These are phyloP conservation scores for Chitala chitala DNA, from an alignment of 2,113 vertebrate genomes.

Conservation along the genomic window DNA sequence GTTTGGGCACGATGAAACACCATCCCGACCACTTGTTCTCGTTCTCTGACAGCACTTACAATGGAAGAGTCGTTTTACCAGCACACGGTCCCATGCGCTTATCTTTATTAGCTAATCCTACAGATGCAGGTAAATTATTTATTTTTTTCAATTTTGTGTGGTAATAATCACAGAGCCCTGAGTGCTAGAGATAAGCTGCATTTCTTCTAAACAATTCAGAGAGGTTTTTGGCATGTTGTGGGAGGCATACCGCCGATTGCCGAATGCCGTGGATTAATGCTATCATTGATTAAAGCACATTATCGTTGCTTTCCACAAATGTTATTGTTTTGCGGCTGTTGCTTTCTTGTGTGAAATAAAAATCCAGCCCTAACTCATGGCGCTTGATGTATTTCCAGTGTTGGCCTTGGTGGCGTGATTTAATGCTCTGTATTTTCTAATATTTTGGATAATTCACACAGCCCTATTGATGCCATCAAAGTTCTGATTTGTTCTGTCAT, in stretches of 20 bases:
- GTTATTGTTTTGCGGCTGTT: conserved; percentile 19
- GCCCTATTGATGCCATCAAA: too few species aligned
- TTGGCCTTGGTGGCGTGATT: neutral
- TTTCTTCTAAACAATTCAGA: conserved; percentile 33
- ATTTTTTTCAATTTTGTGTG: conserved; percentile 48
- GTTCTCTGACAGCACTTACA: neutral
- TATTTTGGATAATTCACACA: neutral
- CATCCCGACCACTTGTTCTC: neutral
- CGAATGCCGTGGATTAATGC: conserved; percentile 40
- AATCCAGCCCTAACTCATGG: neutral
- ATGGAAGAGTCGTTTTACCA: neutral
- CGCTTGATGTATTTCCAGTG: neutral
- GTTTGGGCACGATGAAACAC: too few species aligned
- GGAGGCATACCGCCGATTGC: conserved; percentile 29
- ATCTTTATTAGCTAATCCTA: conserved; percentile 39
- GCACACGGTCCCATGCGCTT: neutral
- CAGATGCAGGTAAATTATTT: conserved; percentile 31
- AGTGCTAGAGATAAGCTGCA: conserved; percentile 51
- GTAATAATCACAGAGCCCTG: conserved; percentile 47
- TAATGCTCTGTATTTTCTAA: neutral
- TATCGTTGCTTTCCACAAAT: conserved; percentile 29
- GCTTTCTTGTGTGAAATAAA: neutral
- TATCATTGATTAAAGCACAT: conserved; percentile 34
- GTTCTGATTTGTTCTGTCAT: too few species aligned
- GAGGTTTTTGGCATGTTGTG: conserved; percentile 38